Evolutionary conservation across 2,113 vertebrate genomes (phyloP), one percentile per base, ranked within the genome.

Genomic region (Lagopus leucura): DNA sequence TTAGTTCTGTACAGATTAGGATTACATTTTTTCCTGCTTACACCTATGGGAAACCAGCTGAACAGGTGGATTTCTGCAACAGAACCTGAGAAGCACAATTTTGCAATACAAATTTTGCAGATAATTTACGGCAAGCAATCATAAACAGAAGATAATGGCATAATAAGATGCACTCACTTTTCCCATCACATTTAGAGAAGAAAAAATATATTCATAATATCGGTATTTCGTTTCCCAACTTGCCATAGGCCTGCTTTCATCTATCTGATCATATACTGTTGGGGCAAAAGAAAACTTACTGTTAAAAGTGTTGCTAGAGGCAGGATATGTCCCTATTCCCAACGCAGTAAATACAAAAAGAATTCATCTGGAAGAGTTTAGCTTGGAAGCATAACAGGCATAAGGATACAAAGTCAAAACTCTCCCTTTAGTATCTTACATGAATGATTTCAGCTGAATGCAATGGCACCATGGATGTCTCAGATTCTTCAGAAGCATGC

Each of bases 61-160:
- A 50, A n/a, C 38, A 82, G 67, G 52, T 4, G 64, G 42, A 71
- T 50, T 71, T 28, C 38, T 3, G 1, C 17, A 75, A 75, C 17
- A 73, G 63, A 89, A 48, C 7, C 27, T 8, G 11, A 66, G 67
- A 9, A 89, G 18, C 18, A 54, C 10, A 36, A 10, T 38, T 38
- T 38, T 38, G 38, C 38, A 38, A 10, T 3, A 32, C 8, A 48
- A 12, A 13, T 11, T 22, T 8, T 1, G 4, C 14, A 8, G 2
- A 11, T 20, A 64, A 42, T 38, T 60, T 15, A 50, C 12, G 50
- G 34, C 20, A 60, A 38, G 28, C 70, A 72, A 78, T 27, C 13
- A 6, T 4, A 6, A 36, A 64, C 17, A 13, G 4, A 86, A 71
- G 45, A 38, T 34, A 71, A 47, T 1, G 4, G 14, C 19, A 32